phyloP scores from a whole-genome alignment of 2,797 vertebrate genomes.

The Bovichtus diacanthus region DNA sequence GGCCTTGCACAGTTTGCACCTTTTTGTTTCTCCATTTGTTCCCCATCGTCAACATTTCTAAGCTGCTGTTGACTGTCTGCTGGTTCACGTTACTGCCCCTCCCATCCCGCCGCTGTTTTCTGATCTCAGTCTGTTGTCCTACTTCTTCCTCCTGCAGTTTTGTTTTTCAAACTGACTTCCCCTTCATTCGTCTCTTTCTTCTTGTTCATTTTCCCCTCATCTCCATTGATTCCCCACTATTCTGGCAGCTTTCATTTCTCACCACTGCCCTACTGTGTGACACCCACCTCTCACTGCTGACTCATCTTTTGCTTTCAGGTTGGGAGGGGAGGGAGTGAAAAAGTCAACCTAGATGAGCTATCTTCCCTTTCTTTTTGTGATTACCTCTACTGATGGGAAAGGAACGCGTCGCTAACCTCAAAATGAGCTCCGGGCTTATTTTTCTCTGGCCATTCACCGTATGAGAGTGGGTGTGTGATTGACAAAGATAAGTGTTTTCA shows the following conservation, averaged over 20 bases:
- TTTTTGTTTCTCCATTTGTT: constrained; percentile 45
- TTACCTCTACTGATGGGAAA: constrained; percentile 66
- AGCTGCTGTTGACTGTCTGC: constrained; percentile 44
- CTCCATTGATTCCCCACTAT: constrained; percentile 36
- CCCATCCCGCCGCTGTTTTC: constrained; percentile 5
- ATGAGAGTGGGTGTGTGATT: neutral
- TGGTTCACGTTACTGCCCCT: constrained; percentile 9
- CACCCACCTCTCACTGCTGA: constrained; percentile 60
- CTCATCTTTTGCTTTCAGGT: constrained; percentile 59
- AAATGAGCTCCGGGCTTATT: constrained; percentile 54
- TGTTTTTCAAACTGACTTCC: constrained; percentile 46
- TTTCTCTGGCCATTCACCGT: constrained; percentile 23
- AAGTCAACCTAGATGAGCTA: constrained; percentile 51
- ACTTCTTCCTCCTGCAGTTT: constrained; percentile 6
- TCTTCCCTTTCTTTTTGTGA: constrained; percentile 56
- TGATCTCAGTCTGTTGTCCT: constrained; percentile 41
- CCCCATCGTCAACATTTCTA: constrained; percentile 30
- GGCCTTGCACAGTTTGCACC: constrained; percentile 8
- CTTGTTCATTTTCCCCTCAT: constrained; percentile 28
- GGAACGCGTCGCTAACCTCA: constrained; percentile 56
- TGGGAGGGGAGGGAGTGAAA: constrained; percentile 22
- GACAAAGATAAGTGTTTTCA: constrained; percentile 8
- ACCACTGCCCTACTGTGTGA: constrained; percentile 25
- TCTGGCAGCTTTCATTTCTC: constrained; percentile 65
- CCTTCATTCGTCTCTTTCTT: constrained; percentile 46